Conservation (phyloP, 2,797 vertebrate species). For the Perdix hodgsoniae region DNA sequence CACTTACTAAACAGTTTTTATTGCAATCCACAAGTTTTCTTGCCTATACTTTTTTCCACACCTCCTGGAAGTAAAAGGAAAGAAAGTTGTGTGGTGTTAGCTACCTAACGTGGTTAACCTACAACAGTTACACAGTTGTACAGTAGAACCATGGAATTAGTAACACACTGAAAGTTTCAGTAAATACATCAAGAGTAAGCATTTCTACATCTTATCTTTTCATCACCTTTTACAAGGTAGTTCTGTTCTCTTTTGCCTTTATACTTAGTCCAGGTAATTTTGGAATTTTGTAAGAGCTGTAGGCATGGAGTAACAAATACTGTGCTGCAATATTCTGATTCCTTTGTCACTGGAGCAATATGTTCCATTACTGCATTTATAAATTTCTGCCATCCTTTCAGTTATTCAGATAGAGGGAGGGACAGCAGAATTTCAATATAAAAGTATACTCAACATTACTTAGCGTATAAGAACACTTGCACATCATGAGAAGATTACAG, state of each 20-base stretch:
- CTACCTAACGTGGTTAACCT: background rate
- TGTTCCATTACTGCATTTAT: background rate
- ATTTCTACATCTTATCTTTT: background rate
- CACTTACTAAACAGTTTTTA: background rate
- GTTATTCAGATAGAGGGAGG: background rate
- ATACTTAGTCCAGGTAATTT: background rate
- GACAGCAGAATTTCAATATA: background rate
- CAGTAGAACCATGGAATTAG: background rate
- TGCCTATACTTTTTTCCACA: background rate
- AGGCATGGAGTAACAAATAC: background rate
- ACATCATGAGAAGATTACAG: background rate
- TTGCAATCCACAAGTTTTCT: background rate
- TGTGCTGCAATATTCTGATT: background rate
- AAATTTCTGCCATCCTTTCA: background rate
- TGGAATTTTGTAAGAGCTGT: background rate
- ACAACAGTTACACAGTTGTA: background rate
- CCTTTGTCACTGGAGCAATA: background rate
- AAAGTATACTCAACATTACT: background rate
- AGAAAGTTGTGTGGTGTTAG: background rate
- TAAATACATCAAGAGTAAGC: background rate
- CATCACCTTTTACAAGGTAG: background rate
- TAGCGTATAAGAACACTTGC: background rate
- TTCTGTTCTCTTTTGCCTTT: background rate
- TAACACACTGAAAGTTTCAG: background rate
- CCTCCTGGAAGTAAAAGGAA: background rate